These are phyloP conservation scores for Deilephila elpenor DNA, from an alignment of 2,888 invertebrate species.

Conservation along the genomic window DNA sequence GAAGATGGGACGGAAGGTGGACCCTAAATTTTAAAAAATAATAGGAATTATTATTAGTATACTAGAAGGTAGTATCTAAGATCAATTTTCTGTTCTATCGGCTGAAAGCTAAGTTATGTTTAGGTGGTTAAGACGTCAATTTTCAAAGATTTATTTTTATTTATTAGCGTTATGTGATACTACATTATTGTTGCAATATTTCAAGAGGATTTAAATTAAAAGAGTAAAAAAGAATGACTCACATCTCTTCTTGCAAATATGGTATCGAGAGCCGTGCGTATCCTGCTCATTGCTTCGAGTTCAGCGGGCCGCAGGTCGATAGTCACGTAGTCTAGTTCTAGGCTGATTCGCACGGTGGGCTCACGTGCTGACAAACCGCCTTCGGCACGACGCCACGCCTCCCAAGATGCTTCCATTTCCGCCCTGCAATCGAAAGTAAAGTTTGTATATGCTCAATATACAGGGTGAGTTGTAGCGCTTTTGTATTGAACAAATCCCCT, in stretches of 20 bases:
- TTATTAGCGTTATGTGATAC: too few species aligned
- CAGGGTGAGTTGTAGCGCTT: too few species aligned
- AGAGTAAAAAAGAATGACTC: neutral
- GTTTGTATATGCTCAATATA: too few species aligned
- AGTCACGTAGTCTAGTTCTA: slow-evolving; percentile 60
- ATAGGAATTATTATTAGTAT: too few species aligned
- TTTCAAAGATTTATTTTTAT: too few species aligned
- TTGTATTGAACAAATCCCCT: too few species aligned
- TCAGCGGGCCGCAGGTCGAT: slow-evolving; percentile 65
- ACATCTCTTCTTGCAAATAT: neutral
- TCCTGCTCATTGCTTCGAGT: slow-evolving; percentile 44
- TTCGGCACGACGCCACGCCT: slow-evolving; percentile 67
- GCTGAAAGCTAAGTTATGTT: too few species aligned
- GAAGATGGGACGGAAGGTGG: neutral
- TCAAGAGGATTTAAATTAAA: neutral
- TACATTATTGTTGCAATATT: neutral
- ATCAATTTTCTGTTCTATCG: too few species aligned
- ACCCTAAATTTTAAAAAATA: too few species aligned
- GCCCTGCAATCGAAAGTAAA: slow-evolving; percentile 43
- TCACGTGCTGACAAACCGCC: slow-evolving; percentile 48
- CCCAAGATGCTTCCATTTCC: slow-evolving; percentile 66
- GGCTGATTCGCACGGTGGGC: slow-evolving; percentile 51
- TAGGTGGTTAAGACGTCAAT: too few species aligned
- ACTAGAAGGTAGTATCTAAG: too few species aligned
- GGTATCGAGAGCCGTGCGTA: slow-evolving; percentile 36